These are phyloP conservation scores for Atrina japonica DNA, from an alignment of 2,888 invertebrate species.

Conservation along the genomic window DNA sequence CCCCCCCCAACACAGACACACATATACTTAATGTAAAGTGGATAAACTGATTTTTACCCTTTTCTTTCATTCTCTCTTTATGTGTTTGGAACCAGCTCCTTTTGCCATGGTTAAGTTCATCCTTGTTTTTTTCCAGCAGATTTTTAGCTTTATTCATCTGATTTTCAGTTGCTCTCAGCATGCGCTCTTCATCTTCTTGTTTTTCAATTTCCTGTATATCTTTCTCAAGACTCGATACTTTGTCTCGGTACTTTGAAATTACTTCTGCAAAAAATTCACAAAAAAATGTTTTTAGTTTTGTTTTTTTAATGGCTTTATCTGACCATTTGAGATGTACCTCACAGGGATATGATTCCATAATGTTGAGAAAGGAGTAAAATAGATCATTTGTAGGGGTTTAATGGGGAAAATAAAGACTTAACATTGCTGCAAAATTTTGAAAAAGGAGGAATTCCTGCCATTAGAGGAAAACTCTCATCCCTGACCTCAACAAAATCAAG, in stretches of 20 bases:
- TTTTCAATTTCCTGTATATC: slow-evolving; percentile 90
- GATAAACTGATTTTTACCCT: slow-evolving; percentile 53
- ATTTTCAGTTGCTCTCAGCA: slow-evolving; percentile 92
- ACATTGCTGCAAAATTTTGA: too few species aligned
- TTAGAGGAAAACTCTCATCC: too few species aligned
- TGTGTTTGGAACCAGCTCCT: slow-evolving; percentile 92
- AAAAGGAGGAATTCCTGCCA: too few species aligned
- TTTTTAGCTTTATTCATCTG: slow-evolving; percentile 88
- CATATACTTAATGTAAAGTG: not conserved
- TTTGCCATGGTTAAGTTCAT: slow-evolving; percentile 76
- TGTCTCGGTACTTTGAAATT: slow-evolving; percentile 90
- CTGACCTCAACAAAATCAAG: too few species aligned
- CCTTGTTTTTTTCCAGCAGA: slow-evolving; percentile 82
- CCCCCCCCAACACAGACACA: too few species aligned
- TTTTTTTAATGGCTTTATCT: too few species aligned
- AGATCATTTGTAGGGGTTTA: too few species aligned
- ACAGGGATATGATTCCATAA: too few species aligned
- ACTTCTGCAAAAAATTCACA: slow-evolving; percentile 85
- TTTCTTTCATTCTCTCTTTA: slow-evolving; percentile 87
- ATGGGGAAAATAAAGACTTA: too few species aligned
- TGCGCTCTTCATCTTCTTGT: slow-evolving; percentile 90
- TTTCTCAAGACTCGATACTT: slow-evolving; percentile 87
- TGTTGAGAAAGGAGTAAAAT: too few species aligned
- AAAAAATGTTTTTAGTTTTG: too few species aligned
- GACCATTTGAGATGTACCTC: too few species aligned